Evolutionary conservation across 2,113 vertebrate species (phyloP).

Genomic region (Gulo gulo): DNA sequence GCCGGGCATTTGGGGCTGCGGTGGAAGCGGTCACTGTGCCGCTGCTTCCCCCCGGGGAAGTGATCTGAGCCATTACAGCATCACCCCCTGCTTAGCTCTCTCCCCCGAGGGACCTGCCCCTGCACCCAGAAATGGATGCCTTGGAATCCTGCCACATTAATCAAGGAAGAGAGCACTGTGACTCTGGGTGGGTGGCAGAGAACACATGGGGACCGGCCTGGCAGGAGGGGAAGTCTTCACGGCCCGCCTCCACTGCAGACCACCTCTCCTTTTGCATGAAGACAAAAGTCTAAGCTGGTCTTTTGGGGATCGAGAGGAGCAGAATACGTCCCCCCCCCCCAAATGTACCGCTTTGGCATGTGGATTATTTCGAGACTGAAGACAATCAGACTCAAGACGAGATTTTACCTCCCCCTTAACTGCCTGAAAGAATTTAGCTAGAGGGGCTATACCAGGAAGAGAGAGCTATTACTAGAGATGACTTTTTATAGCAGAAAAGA

Average conservation of each 20-base stretch:
- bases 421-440: not conserved
- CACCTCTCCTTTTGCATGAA: not conserved
- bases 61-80: not conserved
- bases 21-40: fast-evolving
- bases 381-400: not conserved
- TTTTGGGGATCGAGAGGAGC: not conserved
- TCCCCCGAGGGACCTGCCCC: not conserved
- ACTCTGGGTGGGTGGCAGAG: not conserved
- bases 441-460: not conserved
- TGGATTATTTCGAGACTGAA: not conserved
- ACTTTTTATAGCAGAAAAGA: not conserved
- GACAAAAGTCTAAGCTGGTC: not conserved
- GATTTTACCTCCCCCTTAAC: not conserved
- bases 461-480: not conserved
- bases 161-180: not conserved
- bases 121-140: not conserved
- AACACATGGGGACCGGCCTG: fast-evolving
- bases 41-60: not conserved
- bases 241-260: not conserved
- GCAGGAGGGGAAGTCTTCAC: not conserved
- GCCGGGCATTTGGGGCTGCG: not conserved
- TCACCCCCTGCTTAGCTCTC: fast-evolving
- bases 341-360: not conserved
- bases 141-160: not conserved
- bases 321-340: too few relatives aligned